Percentiles rank a stretch among this genome's conserved stretches.
Conservation (phyloP, 2,113 vertebrate genomes). For the Nannospalax galili region DNA sequence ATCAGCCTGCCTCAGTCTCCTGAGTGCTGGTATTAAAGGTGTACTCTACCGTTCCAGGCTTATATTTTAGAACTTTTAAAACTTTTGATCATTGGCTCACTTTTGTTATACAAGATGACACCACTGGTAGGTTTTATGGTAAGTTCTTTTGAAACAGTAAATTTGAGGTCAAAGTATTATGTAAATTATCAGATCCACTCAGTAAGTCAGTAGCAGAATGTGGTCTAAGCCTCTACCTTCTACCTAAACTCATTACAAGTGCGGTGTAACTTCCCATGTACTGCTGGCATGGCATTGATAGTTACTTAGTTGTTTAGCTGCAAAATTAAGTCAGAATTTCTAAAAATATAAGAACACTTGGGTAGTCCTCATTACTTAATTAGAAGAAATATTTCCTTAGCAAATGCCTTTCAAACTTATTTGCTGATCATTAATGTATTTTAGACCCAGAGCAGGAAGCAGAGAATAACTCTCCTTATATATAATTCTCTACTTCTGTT, state of each 20-base stretch:
- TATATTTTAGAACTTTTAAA: background rate
- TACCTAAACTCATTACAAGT: background rate
- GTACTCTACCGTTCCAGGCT: too few relatives aligned
- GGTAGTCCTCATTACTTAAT: background rate
- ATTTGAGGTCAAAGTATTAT: conserved; percentile 23
- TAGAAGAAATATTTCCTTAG: background rate
- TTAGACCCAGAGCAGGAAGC: conserved; percentile 38
- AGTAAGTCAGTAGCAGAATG: background rate
- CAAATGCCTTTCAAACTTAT: conserved; percentile 22
- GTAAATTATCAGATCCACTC: background rate
- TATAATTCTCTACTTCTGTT: conserved; percentile 46
- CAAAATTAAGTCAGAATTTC: background rate
- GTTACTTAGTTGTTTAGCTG: background rate
- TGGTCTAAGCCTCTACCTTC: background rate
- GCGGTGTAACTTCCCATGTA: background rate
- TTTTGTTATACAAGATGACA: background rate
- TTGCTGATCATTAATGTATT: conserved; percentile 50
- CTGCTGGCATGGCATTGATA: background rate
- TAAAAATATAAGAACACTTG: background rate
- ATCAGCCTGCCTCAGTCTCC: too few relatives aligned
- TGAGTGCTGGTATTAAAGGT: too few relatives aligned
- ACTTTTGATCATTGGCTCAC: conserved; percentile 24
- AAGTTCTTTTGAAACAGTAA: conserved; percentile 31
- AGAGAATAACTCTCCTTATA: conserved; percentile 37
- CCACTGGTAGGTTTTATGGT: background rate